Conservation (phyloP, 2,888 invertebrate species). For the Plebejus argus region DNA sequence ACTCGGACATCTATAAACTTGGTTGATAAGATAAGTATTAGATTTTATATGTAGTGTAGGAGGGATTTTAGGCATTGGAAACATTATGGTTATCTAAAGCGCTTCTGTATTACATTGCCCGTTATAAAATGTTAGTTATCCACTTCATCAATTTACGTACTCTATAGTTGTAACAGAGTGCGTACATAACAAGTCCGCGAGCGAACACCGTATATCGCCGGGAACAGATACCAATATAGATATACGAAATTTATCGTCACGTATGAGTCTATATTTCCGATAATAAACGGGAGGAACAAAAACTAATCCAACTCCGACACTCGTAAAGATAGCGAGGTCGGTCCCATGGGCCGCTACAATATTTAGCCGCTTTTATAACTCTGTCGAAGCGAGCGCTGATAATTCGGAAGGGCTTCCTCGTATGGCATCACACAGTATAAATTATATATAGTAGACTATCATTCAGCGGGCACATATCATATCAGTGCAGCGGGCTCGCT, state of each 20-base stretch:
- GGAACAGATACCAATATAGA: slow-evolving; percentile 12
- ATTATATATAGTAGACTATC: not conserved
- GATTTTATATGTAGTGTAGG: not conserved
- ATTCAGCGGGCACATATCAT: too few species aligned
- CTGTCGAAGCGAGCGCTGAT: slow-evolving; percentile 54
- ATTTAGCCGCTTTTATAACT: slow-evolving; percentile 63
- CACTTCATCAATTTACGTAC: too few species aligned
- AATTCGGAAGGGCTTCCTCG: slow-evolving; percentile 46
- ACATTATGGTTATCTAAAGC: not conserved
- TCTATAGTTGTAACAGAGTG: not conserved
- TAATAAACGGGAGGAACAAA: slow-evolving; percentile 64
- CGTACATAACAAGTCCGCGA: not conserved
- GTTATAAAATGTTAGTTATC: too few species aligned
- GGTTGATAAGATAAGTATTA: not conserved
- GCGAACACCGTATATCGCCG: not conserved
- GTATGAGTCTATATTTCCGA: slow-evolving; percentile 50
- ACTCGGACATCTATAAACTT: not conserved
- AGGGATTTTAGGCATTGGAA: not conserved
- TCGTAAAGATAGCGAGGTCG: slow-evolving; percentile 68
- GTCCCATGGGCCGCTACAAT: slow-evolving; percentile 56
- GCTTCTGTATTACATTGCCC: not conserved
- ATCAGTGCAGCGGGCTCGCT: too few species aligned
- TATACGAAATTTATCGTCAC: slow-evolving; percentile 25
- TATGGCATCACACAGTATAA: slow-evolving; percentile 27
- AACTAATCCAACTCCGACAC: slow-evolving; percentile 73